phyloP scores from a whole-genome alignment of 1,140 invertebrate genomes.

The Leptinotarsa lineolata region DNA sequence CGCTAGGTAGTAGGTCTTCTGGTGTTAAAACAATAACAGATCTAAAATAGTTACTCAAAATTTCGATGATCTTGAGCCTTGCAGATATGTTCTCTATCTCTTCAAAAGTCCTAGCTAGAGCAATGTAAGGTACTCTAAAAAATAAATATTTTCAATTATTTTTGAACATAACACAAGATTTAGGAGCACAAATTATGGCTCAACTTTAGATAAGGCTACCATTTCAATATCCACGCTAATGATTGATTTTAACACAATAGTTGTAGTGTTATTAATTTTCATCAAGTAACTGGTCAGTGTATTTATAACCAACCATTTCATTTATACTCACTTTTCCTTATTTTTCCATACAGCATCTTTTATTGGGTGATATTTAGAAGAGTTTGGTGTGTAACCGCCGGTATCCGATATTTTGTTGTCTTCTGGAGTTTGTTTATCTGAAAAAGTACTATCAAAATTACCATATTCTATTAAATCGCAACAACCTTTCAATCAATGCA shows the following conservation, averaged over 20 bases:
- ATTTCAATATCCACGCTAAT: slow-evolving; percentile 15
- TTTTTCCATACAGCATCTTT: slow-evolving; percentile 85
- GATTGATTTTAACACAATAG: not conserved
- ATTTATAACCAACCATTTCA: slow-evolving; percentile 25
- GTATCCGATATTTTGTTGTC: not conserved
- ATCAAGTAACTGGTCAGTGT: not conserved
- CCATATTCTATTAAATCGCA: too few species aligned
- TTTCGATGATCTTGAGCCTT: slow-evolving; percentile 92
- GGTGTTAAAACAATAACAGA: slow-evolving; percentile 89
- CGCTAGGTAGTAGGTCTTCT: slow-evolving; percentile 83
- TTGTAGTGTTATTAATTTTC: not conserved
- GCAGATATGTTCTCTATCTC: slow-evolving; percentile 87
- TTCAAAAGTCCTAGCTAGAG: slow-evolving; percentile 88
- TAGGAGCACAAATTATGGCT: slow-evolving; percentile 4
- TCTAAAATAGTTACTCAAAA: slow-evolving; percentile 90
- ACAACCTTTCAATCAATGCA: not conserved
- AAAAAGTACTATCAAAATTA: too few species aligned
- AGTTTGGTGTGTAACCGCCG: slow-evolving; percentile 74
- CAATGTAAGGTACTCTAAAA: slow-evolving; percentile 87
- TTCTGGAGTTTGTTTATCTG: slow-evolving; percentile 17
- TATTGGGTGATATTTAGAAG: slow-evolving; percentile 85
- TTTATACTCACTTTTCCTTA: slow-evolving; percentile 67
- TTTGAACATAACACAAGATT: not conserved
- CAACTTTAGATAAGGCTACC: not conserved
- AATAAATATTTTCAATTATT: slow-evolving; percentile 26